Evolutionary conservation across 1,140 invertebrate genomes (phyloP).

Genomic region (Nymphalis io): DNA sequence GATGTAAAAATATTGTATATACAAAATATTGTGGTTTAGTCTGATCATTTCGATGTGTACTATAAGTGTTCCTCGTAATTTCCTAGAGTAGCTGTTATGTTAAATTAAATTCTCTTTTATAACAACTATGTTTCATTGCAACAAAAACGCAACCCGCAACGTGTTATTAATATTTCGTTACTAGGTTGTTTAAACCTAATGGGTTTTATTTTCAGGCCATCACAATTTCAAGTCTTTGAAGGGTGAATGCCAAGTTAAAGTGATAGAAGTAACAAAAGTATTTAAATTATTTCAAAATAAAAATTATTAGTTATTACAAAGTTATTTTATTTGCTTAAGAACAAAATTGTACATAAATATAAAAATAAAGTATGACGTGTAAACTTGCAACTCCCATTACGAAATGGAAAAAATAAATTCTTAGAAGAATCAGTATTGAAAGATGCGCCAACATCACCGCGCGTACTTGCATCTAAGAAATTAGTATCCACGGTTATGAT

Average conservation of each 20-base stretch:
- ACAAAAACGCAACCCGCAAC: conserved; percentile 16
- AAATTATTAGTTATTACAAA: conserved; percentile 52
- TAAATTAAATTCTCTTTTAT: conserved; percentile 60
- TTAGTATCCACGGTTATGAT: conserved; percentile 58
- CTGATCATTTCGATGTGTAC: conserved; percentile 51
- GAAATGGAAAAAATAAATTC: conserved; percentile 64
- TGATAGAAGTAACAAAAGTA: conserved; percentile 75
- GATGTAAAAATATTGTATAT: conserved; percentile 60
- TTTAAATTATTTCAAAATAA: conserved; percentile 79
- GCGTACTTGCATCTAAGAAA: conserved; percentile 54
- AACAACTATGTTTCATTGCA: conserved; percentile 49
- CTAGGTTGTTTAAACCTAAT: conserved; percentile 40
- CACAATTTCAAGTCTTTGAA: conserved; percentile 60
- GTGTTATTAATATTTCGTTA: conserved; percentile 4
- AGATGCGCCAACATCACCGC: conserved; percentile 53
- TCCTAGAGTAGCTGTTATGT: conserved; percentile 50
- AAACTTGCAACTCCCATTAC: conserved; percentile 1
- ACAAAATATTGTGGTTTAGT: conserved; percentile 51
- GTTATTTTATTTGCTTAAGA: conserved; percentile 45
- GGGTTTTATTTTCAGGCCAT: conserved; percentile 71
- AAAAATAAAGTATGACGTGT: conserved; percentile 3
- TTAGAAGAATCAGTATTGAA: conserved; percentile 58
- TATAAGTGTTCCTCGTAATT: conserved; percentile 58
- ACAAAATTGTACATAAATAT: conserved; percentile 29
- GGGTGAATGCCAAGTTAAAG: conserved; percentile 71